These are phyloP conservation scores for Panzeria rudis DNA, from an alignment of 2,888 invertebrate species.

Conservation along the genomic window DNA sequence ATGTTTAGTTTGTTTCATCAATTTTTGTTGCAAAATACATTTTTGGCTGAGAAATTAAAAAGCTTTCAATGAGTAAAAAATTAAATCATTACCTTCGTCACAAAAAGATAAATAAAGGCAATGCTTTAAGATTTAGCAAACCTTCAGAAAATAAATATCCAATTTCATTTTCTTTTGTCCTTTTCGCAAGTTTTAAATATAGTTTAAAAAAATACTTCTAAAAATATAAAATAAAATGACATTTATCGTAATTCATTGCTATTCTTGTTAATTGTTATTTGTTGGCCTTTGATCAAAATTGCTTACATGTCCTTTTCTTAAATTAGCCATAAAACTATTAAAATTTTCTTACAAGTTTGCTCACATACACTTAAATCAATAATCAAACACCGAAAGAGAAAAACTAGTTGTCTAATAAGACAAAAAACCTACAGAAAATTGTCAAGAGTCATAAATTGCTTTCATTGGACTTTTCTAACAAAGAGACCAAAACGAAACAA, in stretches of 20 bases:
- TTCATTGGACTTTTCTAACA: slow-evolving; percentile 65
- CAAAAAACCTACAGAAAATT: slow-evolving; percentile 56
- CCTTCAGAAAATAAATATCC: too few relatives aligned
- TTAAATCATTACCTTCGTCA: background rate
- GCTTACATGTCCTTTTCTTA: slow-evolving; percentile 72
- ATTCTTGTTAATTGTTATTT: slow-evolving; percentile 54
- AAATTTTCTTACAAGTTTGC: slow-evolving; percentile 65
- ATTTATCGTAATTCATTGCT: slow-evolving; percentile 62
- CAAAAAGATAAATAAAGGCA: background rate
- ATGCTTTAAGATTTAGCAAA: too few relatives aligned
- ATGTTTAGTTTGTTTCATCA: too few relatives aligned
- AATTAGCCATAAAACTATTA: slow-evolving; percentile 72
- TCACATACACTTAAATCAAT: slow-evolving; percentile 45
- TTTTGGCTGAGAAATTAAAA: background rate
- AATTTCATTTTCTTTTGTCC: background rate
- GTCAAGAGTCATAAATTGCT: slow-evolving; percentile 68
- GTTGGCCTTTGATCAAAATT: slow-evolving; percentile 72
- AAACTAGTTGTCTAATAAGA: slow-evolving; percentile 29
- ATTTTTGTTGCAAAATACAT: background rate
- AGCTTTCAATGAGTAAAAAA: background rate
- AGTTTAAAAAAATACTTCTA: background rate
- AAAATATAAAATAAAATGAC: slow-evolving; percentile 54
- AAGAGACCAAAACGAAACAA: slow-evolving; percentile 24
- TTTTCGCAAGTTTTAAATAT: background rate
- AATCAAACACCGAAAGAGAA: slow-evolving; percentile 6